Evolutionary conservation across 2,797 vertebrate species (phyloP).

Genomic region (Argentina silus): DNA sequence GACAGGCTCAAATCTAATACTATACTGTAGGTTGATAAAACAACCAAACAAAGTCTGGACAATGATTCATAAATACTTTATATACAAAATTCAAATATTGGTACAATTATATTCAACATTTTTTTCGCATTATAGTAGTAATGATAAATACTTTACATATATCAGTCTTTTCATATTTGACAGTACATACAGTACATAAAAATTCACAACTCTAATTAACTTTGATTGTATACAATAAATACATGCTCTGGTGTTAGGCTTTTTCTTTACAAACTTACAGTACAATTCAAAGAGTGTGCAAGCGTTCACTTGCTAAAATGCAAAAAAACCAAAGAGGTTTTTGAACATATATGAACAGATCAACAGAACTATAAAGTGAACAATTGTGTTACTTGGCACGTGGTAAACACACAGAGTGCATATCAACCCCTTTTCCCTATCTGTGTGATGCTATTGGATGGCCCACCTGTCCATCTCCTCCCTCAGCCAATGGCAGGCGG

Average conservation of each 20-base stretch:
- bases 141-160: conserved; percentile 57
- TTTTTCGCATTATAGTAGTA: conserved; percentile 56
- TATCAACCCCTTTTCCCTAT: not conserved
- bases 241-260: conserved; percentile 65
- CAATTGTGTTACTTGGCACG: conserved; percentile 81
- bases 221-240: conserved; percentile 68
- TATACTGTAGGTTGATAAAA: too few species aligned
- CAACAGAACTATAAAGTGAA: conserved; percentile 49
- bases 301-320: conserved; percentile 48
- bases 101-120: conserved; percentile 71
- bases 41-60: not conserved
- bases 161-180: conserved; percentile 59
- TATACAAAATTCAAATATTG: conserved; percentile 71
- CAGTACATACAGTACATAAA: conserved; percentile 51
- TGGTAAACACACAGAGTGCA: conserved; percentile 56
- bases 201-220: conserved; percentile 60
- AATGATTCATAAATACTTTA: conserved; percentile 74
- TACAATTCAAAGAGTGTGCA: conserved; percentile 47
- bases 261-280: conserved; percentile 52
- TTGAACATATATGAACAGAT: conserved; percentile 17
- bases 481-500: conserved; percentile 5
- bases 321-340: conserved; percentile 25
- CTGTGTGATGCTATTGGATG: conserved; percentile 6
- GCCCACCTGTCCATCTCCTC: conserved; percentile 1
- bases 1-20: not conserved